Base-by-base conservation (phyloP, 2,888 invertebrate genomes). In the Drosophila affinis region DNA sequence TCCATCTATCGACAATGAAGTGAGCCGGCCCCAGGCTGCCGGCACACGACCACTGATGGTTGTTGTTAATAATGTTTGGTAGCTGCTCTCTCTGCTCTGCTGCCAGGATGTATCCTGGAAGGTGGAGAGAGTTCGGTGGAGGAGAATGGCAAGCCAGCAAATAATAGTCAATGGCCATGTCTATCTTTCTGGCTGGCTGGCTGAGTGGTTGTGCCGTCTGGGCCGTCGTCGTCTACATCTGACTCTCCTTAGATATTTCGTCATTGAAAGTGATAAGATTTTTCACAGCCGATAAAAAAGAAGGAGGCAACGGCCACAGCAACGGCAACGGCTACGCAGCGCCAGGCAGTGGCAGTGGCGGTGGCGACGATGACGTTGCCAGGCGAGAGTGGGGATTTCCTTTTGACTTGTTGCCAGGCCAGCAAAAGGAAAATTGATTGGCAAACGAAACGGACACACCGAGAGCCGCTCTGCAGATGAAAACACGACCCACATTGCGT, bases 41-140 rank as follows among this genome's bases (percentile, higher is more conserved):
- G 73, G 69, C 74, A 74, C 74, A 74, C 73, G 73, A 74, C 73
- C 73, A 51, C 69, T 60, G 62, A 68, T 62, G 56, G 78, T 73
- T 82, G 75, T 77, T 82, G 86, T 84, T 87, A 83, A 83, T 83
- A 83, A 84, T 76, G 85, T 77, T 81, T 67, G 71, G 59, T 59
- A 64, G 55, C 59, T 45, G 52, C 39, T 61, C 65, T 46, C 14
- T 12, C 21, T 21, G 21, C 21, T 3, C 21, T 21, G 34, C 14
- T 14, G 52, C 21, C 21, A 51, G 29, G 32, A 55, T 46, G 63
- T 64, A 67, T 59, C 39, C 14, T 70, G 74, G 60, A 24, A 12
- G 24, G 34, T 48, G 47, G 69, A 62, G 76, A 75, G 72, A 71
- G 63, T 27, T n/a, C 51, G 17, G 29, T 51, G 34, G 51, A 14